Evolutionary conservation across 2,113 vertebrate species (phyloP).

Genomic region (Morone saxatilis): DNA sequence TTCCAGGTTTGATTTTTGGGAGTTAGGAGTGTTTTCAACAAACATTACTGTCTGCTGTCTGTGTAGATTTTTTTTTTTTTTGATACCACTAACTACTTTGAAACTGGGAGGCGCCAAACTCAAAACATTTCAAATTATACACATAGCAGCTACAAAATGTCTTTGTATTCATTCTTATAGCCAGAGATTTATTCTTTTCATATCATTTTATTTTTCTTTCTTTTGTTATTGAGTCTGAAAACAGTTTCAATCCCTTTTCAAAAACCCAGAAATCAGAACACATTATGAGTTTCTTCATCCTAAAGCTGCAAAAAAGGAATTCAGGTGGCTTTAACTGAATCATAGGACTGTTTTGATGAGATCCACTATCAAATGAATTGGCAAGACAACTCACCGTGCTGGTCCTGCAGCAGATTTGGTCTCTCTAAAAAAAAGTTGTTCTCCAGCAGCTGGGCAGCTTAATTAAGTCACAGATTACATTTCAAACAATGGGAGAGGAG

Average conservation of each 20-base stretch:
- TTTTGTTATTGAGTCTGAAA: too few relatives aligned
- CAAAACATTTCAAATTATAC: too few relatives aligned
- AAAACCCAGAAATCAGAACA: background rate
- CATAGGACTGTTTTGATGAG: background rate
- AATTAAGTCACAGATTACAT: background rate
- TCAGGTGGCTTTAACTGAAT: background rate
- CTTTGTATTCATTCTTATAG: background rate
- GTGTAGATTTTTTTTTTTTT: background rate
- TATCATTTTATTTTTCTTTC: background rate
- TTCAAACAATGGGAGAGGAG: background rate
- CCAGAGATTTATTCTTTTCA: background rate
- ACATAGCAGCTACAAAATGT: too few relatives aligned
- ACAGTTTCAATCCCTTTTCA: background rate
- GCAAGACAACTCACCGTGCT: background rate
- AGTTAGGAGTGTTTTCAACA: background rate
- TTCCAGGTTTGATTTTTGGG: background rate
- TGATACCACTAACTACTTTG: background rate
- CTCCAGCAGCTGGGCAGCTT: background rate
- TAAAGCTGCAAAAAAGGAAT: background rate
- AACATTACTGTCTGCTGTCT: background rate
- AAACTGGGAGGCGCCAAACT: too few relatives aligned
- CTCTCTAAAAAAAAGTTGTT: background rate
- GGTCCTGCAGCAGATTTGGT: background rate
- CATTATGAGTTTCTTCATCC: background rate
- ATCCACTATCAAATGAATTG: background rate